Base-by-base conservation (phyloP, 1,140 invertebrate genomes). In the Idris sp. region DNA sequence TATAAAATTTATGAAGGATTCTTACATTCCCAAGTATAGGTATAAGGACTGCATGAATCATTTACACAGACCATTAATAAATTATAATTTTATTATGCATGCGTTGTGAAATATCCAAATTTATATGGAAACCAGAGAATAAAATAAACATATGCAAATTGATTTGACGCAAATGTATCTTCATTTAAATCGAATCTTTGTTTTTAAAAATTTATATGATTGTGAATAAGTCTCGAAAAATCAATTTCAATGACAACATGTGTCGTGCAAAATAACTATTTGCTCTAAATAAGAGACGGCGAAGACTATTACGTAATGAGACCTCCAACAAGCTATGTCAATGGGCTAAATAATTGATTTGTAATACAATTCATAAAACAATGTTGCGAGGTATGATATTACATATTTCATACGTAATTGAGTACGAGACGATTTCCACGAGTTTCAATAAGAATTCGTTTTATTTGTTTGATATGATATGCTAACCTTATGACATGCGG, bases 291-390 rank as follows among this genome's bases (percentile, higher is more conserved):
- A 69, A 44, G 18, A 51, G 38, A 31, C 22, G 16, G 18, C 19
- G 15, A 18, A n/a, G 14, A 14, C 1, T 3, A 41, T 67, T 69
- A 59, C 54, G 48, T 26, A 69, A 69, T 36, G 31, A 69, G 54
- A 69, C 54, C 54, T 61, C 65, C 65, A 61, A 53, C 65, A 48
- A 69, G 54, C 28, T 31, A 16, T 53, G 54, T 61, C 54, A 59
- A 69, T 59, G 65, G 44, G 65, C 36, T 69, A 69, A 69, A 9
- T 69, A 69, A 69, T 59, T 59, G 65, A 10, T 59, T 61, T 38
- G 65, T 69, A 69, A 69, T 59, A 69, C 15, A 69, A 69, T 71
- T 71, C 53, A 54, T 61, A 35, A 61, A 56, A 72, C 40, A 64
- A 41, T 72, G 58, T 49, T 56, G 35, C 22, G 7, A 38, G 43